Conservation (phyloP, 37 sponge, comb jelly and placozoan genomes). For the Chondrosia reniformis region DNA sequence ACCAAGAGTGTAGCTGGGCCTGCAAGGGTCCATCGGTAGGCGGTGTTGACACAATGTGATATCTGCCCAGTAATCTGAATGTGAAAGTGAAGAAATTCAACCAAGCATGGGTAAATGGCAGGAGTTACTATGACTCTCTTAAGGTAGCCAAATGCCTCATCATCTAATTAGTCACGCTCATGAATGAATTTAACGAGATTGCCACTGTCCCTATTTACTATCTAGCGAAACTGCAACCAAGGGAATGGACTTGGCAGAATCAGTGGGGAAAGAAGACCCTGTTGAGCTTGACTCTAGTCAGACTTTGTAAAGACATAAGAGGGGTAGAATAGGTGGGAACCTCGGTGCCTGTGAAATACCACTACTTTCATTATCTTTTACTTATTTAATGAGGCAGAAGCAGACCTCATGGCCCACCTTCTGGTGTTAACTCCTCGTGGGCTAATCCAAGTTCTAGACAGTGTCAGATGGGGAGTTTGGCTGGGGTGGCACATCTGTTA, state of each 20-base stretch:
- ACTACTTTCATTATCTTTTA: constrained; percentile 92
- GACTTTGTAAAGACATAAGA: constrained; percentile 88
- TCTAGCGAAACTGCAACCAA: constrained; percentile 91
- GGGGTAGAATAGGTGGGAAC: constrained; percentile 92
- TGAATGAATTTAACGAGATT: constrained; percentile 75
- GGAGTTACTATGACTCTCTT: constrained; percentile 89
- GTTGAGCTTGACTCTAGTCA: constrained; percentile 90
- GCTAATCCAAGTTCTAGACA: constrained; percentile 80
- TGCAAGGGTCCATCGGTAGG: constrained; percentile 45
- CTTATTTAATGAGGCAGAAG: constrained; percentile 82
- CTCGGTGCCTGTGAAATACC: constrained; percentile 80
- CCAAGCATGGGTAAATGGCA: constrained; percentile 93
- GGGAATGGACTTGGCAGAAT: constrained; percentile 88
- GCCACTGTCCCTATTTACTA: constrained; percentile 86
- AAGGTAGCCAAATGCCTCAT: constrained; percentile 86
- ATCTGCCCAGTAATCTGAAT: constrained; percentile 94
- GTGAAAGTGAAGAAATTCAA: constrained; percentile 93
- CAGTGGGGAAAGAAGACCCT: constrained; percentile 93
- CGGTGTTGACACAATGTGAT: constrained; percentile 92
- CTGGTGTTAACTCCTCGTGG: constrained; percentile 36
- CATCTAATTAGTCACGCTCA: constrained; percentile 73
- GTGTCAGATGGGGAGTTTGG: constrained; percentile 93
- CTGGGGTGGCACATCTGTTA: constrained; percentile 95
- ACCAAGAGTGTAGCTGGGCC: constrained; percentile 44
- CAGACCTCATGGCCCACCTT: constrained; percentile 62